phyloP scores from a whole-genome alignment of 1,140 invertebrate genomes.

The Psix sp. region DNA sequence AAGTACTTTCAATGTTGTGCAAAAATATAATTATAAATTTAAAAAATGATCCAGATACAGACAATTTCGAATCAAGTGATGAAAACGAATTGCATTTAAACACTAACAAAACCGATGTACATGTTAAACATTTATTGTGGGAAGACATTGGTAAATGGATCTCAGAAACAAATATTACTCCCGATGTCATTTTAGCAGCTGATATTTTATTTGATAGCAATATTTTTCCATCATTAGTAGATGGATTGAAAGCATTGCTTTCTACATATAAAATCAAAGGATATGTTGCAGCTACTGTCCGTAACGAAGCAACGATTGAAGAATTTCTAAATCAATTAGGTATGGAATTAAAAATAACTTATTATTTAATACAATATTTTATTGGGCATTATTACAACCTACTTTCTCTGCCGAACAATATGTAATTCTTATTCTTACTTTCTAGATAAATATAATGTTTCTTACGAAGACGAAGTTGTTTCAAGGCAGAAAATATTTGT shows the following conservation, averaged over 20 bases:
- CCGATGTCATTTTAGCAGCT: constrained; percentile 77
- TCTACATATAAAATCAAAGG: constrained; percentile 61
- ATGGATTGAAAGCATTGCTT: constrained; percentile 70
- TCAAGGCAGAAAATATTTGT: constrained; percentile 50
- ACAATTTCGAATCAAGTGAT: constrained; percentile 26
- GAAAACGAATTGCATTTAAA: constrained; percentile 46
- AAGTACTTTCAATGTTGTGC: constrained; percentile 74
- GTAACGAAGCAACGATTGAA: constrained; percentile 75
- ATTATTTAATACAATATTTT: not conserved
- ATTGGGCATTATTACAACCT: not conserved
- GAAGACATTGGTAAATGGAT: constrained; percentile 70
- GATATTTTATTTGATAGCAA: constrained; percentile 78
- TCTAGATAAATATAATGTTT: constrained; percentile 63
- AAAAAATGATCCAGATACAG: not conserved
- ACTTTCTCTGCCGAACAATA: constrained; percentile 13
- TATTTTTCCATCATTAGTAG: constrained; percentile 70
- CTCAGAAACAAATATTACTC: constrained; percentile 42
- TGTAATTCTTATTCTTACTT: constrained; percentile 58
- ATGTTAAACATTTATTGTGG: constrained; percentile 76
- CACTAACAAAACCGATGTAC: constrained; percentile 57
- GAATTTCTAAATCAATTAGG: constrained; percentile 73
- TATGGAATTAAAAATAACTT: constrained; percentile 48
- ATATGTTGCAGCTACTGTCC: constrained; percentile 76
- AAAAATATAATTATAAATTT: constrained; percentile 76
- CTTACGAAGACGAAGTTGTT: constrained; percentile 60